Base-by-base conservation (phyloP, 53 echinoderm and acorn worm genomes). In the Echinometra lucunter region DNA sequence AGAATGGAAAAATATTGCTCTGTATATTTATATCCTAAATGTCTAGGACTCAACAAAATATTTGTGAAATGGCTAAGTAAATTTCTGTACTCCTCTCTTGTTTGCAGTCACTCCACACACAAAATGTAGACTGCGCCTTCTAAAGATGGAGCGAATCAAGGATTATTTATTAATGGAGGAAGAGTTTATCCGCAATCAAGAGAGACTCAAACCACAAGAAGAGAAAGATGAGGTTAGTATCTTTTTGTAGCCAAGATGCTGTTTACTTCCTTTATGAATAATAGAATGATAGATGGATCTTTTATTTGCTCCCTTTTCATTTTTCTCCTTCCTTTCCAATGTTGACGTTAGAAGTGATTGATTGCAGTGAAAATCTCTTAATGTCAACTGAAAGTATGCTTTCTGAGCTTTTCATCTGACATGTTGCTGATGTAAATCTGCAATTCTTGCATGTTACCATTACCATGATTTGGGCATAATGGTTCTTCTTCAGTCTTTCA, bases 111-210 rank as follows among this genome's bases (percentile, higher is more conserved):
- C 98, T 32, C 98, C 98, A 80, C 97, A 98, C 95, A 98, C 98
- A 91, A 95, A 97, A 90, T 98, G 98, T 67, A 95, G 98, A 83
- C 94, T 98, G 58, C 96, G 95, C 58, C 97, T 98, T 53, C 94
- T 98, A 88, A 98, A 98, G 95, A 95, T 96, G 87, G 99, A 98
- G 63, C 94, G 99, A 19, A 98, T 98, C 94, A 98, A 98, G 63
- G 99, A 98, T 89, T 98, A 97, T 57, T 92, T 98, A 78, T 95
- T 98, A 91, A 98, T 98, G 99, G 99, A 98, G 94, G 99, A 98
- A 83, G 99, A 98, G 56, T 98, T 98, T 67, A 98, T 98, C 25
- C 95, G 99, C 49, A 98, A 98, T 88, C 99, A 98, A 92, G 99
- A 98, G 94, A 95, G 98, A 93, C 97, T 98, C 69, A 98, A 98